Evolutionary conservation across 2,113 vertebrate species (phyloP).

Genomic region (Ophiodon elongatus): DNA sequence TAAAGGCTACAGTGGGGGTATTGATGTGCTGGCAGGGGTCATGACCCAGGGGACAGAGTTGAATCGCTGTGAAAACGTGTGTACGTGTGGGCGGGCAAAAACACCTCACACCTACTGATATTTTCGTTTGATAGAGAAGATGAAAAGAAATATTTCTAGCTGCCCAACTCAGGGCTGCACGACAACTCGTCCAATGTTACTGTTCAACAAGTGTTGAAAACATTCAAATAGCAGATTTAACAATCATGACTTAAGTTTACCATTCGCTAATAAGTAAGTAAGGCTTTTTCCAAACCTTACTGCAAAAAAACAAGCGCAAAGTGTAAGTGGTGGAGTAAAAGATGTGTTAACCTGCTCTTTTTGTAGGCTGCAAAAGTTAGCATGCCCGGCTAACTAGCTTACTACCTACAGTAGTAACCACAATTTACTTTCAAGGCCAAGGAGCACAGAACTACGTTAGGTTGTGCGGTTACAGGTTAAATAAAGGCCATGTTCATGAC

Average conservation of each 20-base stretch:
- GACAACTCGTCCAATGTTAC: not conserved
- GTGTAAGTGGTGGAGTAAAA: not conserved
- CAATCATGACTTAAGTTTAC: not conserved
- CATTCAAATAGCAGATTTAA: not conserved
- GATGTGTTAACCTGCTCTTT: not conserved
- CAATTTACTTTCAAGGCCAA: not conserved
- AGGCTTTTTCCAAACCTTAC: not conserved
- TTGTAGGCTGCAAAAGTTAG: not conserved
- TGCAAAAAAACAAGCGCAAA: not conserved
- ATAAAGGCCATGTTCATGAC: too few species aligned
- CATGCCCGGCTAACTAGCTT: not conserved
- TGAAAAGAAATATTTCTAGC: not conserved
- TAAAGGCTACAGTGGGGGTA: conserved; percentile 42
- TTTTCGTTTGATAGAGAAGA: conserved; percentile 6
- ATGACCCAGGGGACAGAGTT: conserved; percentile 49
- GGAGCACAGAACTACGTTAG: not conserved
- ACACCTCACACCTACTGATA: conserved; percentile 38
- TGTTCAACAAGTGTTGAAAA: not conserved
- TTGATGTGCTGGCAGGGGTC: conserved; percentile 54
- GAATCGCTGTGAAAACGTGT: conserved; percentile 41
- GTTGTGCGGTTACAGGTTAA: not conserved
- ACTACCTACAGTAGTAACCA: not conserved
- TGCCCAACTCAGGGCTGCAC: not conserved
- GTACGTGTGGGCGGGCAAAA: conserved; percentile 8
- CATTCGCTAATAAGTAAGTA: too few species aligned